A percentile compares a stretch with the other conserved stretches of the same genome.
Conservation (phyloP, 1,140 invertebrate genomes). For the Physella acuta region DNA sequence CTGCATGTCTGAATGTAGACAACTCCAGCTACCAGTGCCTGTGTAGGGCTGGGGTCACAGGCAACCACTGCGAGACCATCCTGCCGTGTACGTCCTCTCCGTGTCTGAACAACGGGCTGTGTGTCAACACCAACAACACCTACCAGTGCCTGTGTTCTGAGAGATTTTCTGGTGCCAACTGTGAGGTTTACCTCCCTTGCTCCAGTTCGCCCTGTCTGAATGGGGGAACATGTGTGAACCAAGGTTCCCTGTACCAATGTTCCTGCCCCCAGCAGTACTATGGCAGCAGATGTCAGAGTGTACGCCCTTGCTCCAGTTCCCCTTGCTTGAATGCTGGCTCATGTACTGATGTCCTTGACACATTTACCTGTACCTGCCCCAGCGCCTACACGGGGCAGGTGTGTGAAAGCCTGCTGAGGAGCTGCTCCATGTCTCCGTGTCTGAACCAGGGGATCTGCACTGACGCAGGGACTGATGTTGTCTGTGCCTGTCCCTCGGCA, state of each 20-base stretch:
- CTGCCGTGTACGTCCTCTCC: slow-evolving; percentile 42
- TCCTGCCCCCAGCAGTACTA: slow-evolving; percentile 29
- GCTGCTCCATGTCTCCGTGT: slow-evolving; percentile 43
- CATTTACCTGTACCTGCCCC: slow-evolving; percentile 22
- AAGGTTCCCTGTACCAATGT: slow-evolving; percentile 30
- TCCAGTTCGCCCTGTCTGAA: slow-evolving; percentile 36
- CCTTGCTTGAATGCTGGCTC: slow-evolving; percentile 39
- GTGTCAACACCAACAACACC: slow-evolving; percentile 24
- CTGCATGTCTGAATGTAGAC: slow-evolving; percentile 19
- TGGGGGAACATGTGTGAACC: slow-evolving; percentile 33
- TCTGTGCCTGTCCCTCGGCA: slow-evolving; percentile 35
- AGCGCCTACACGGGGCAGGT: slow-evolving; percentile 15
- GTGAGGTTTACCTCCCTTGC: slow-evolving; percentile 35
- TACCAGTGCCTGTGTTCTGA: slow-evolving; percentile 35
- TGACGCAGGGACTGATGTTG: slow-evolving; percentile 19
- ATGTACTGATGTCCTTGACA: slow-evolving; percentile 29
- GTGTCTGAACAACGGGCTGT: slow-evolving; percentile 41
- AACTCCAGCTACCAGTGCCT: slow-evolving; percentile 25
- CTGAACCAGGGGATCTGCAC: slow-evolving; percentile 56
- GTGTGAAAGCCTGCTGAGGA: slow-evolving; percentile 29
- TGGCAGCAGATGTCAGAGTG: slow-evolving; percentile 36
- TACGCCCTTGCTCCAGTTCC: slow-evolving; percentile 31
- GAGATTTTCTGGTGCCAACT: slow-evolving; percentile 30
- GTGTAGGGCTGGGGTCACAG: slow-evolving; percentile 27
- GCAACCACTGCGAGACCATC: slow-evolving; percentile 59